Conservation (phyloP, 2,888 invertebrate species). For the Xanthorhoe spadicearia region DNA sequence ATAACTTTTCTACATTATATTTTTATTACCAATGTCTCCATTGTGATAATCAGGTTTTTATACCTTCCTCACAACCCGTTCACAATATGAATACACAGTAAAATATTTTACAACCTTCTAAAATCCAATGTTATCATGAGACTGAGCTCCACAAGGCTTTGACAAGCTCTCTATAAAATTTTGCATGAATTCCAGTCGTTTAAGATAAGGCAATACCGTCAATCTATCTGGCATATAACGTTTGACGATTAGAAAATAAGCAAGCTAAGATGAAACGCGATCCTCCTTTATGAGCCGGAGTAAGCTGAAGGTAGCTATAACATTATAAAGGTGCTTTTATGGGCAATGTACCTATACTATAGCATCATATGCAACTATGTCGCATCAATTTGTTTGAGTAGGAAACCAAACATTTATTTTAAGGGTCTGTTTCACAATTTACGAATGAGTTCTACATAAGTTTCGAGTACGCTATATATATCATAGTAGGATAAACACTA, state of each 20-base stretch:
- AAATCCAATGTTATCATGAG: conserved; percentile 63
- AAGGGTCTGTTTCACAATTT: too few relatives aligned
- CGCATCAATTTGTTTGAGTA: too few relatives aligned
- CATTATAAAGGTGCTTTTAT: neutral
- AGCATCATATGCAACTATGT: too few relatives aligned
- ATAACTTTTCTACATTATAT: neutral
- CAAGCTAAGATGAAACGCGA: neutral
- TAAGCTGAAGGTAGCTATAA: neutral
- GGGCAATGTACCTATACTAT: too few relatives aligned
- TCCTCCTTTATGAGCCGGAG: neutral
- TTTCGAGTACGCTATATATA: too few relatives aligned
- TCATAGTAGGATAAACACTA: too few relatives aligned
- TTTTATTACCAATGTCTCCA: conserved; percentile 4
- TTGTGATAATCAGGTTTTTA: conserved; percentile 16
- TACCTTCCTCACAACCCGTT: conserved; percentile 22
- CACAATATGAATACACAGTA: conserved; percentile 39
- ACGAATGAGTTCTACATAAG: too few relatives aligned
- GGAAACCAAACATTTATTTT: too few relatives aligned
- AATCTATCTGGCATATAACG: conserved; percentile 34
- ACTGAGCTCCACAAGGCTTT: conserved; percentile 51
- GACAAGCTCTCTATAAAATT: conserved; percentile 47
- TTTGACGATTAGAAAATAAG: conserved; percentile 26
- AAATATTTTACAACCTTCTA: conserved; percentile 55
- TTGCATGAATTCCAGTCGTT: conserved; percentile 51
- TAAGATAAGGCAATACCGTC: conserved; percentile 45